Percentiles rank a stretch among this genome's conserved stretches.
Conservation (phyloP, 2,888 invertebrate genomes). For the Gymnocheta viridis region DNA sequence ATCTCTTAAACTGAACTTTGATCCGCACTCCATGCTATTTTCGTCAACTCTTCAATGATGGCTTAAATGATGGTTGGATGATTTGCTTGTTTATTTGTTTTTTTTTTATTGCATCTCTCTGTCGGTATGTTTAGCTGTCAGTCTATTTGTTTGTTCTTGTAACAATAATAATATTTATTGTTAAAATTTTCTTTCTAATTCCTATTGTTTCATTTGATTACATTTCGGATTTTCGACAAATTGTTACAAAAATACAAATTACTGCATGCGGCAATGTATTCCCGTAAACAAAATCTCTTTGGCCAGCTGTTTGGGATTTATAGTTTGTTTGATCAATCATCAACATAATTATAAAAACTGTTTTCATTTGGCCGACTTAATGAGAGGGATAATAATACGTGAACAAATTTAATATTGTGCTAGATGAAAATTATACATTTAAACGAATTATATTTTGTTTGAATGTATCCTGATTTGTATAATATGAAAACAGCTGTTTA, state of each 20-base stretch:
- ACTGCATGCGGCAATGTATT: not conserved
- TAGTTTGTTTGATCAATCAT: constrained; percentile 49
- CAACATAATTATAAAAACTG: constrained; percentile 17
- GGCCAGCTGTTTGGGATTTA: constrained; percentile 60
- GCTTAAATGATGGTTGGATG: constrained; percentile 13
- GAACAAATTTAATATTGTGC: constrained; percentile 9
- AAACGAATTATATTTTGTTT: not conserved
- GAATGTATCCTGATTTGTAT: not conserved
- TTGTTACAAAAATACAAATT: constrained; percentile 45
- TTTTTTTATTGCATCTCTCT: not conserved
- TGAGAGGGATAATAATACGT: constrained; percentile 57
- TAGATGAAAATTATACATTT: not conserved
- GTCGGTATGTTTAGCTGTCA: constrained; percentile 21
- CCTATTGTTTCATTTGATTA: constrained; percentile 56
- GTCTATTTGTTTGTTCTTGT: constrained; percentile 47
- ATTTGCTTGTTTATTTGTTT: not conserved
- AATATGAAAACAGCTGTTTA: not conserved
- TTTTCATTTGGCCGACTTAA: constrained; percentile 56
- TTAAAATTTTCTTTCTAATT: constrained; percentile 48
- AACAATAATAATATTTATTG: constrained; percentile 52
- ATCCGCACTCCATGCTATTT: constrained; percentile 34
- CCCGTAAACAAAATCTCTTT: constrained; percentile 16
- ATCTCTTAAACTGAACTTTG: constrained; percentile 41
- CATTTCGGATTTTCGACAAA: constrained; percentile 65
- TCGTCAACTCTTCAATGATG: constrained; percentile 1